Evolutionary conservation across 1,140 invertebrate species (phyloP).

Genomic region (Zaprionus ornatus): DNA sequence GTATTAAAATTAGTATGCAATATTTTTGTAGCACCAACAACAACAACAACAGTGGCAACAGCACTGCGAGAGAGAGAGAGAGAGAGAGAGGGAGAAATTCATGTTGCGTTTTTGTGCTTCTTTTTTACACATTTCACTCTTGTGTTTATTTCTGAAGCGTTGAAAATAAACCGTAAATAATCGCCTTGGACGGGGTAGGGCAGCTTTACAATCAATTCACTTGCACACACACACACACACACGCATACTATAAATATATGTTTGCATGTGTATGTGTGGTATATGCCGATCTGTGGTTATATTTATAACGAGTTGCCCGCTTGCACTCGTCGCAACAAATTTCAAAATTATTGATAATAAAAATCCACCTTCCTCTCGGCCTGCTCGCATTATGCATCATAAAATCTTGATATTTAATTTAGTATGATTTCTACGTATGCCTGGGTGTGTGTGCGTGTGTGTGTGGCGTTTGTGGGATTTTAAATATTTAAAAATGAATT

Average conservation of each 20-base stretch:
- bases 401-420: constrained; percentile 79
- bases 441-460: background rate
- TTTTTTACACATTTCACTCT: constrained; percentile 20
- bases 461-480: constrained; percentile 50
- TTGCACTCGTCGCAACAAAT: constrained; percentile 79
- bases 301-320: constrained; percentile 76
- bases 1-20: constrained; percentile 83
- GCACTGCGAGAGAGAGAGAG: constrained; percentile 14
- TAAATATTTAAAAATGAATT: constrained; percentile 78
- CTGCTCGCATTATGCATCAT: constrained; percentile 65
- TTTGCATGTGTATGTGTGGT: constrained; percentile 24
- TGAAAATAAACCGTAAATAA: constrained; percentile 82
- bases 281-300: constrained; percentile 71
- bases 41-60: constrained; percentile 10
- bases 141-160: constrained; percentile 78
- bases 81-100: constrained; percentile 39
- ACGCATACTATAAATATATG: constrained; percentile 25
- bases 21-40: constrained; percentile 66
- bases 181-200: constrained; percentile 61
- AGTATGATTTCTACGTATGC: constrained; percentile 43
- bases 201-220: constrained; percentile 81
- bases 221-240: constrained; percentile 61
- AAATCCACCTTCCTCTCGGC: constrained; percentile 67
- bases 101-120: constrained; percentile 56
- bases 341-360: constrained; percentile 81